Evolutionary conservation across 1,140 invertebrate species (phyloP).

Genomic region (Penaeus japonicus): DNA sequence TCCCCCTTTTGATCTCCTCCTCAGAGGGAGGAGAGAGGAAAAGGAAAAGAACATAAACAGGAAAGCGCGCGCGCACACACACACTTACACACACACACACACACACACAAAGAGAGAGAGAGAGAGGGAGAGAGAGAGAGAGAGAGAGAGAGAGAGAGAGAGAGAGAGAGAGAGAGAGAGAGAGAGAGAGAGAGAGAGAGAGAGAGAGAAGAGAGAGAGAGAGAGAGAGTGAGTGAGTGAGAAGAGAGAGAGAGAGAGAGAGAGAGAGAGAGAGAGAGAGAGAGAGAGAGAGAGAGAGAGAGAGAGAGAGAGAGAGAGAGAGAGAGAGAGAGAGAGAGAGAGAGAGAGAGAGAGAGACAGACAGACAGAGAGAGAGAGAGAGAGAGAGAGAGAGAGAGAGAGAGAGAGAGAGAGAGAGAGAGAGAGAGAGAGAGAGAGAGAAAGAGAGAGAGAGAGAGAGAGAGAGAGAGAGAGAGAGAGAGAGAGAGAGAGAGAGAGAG

Average conservation of each 20-base stretch:
- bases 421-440: neutral
- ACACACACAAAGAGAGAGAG: neutral
- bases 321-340: neutral
- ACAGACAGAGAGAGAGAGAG: neutral
- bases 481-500: neutral
- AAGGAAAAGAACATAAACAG: neutral
- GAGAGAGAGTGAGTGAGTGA: neutral
- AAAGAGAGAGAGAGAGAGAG: neutral
- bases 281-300: slow-evolving; percentile 18
- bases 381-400: slow-evolving; percentile 3
- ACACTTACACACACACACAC: neutral
- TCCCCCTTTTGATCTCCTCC: neutral
- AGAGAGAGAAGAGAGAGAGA: neutral
- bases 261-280: slow-evolving; percentile 19
- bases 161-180: neutral
- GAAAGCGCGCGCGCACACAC: neutral
- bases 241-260: slow-evolving; percentile 7
- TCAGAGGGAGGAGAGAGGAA: neutral
- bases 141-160: neutral
- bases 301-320: neutral
- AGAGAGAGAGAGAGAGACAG: neutral
- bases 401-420: neutral
- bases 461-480: neutral
- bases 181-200: neutral
- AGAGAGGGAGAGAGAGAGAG: neutral